Evolutionary conservation across 2,797 vertebrate species (phyloP).

Genomic region (Liparis tanakae): DNA sequence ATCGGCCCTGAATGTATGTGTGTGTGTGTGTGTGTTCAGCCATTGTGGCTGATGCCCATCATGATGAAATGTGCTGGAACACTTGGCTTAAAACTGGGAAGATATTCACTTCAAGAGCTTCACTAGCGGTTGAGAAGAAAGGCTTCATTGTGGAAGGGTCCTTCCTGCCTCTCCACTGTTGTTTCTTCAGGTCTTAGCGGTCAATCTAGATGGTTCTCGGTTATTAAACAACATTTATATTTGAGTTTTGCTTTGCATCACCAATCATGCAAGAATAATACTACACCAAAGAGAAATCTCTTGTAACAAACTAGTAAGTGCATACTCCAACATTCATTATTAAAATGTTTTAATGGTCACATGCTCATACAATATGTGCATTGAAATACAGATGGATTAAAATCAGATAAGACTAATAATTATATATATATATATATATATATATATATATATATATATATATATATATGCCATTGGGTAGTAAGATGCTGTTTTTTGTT

Average conservation of each 20-base stretch:
- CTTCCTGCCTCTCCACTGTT: slow-evolving; percentile 15
- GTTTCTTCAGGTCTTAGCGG: slow-evolving; percentile 4
- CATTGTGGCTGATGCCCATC: slow-evolving; percentile 65
- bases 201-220: background rate
- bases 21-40: slow-evolving; percentile 63
- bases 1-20: slow-evolving; percentile 68
- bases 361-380: background rate
- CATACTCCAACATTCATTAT: background rate
- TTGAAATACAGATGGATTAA: background rate
- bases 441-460: too few species aligned
- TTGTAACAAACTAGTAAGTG: background rate
- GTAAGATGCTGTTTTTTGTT: background rate
- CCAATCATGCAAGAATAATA: background rate
- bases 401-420: background rate
- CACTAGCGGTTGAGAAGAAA: slow-evolving; percentile 41
- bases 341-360: background rate
- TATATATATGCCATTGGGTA: background rate
- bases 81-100: slow-evolving; percentile 33
- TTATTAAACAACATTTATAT: background rate
- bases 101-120: slow-evolving; percentile 43
- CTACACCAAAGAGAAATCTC: background rate
- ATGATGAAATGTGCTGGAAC: slow-evolving; percentile 45
- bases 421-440: too few species aligned
- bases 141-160: slow-evolving; percentile 13
- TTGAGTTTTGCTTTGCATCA: background rate